These are phyloP conservation scores for Ceratoteleas bidentatus DNA, from an alignment of 1,140 invertebrate species.

Conservation along the genomic window DNA sequence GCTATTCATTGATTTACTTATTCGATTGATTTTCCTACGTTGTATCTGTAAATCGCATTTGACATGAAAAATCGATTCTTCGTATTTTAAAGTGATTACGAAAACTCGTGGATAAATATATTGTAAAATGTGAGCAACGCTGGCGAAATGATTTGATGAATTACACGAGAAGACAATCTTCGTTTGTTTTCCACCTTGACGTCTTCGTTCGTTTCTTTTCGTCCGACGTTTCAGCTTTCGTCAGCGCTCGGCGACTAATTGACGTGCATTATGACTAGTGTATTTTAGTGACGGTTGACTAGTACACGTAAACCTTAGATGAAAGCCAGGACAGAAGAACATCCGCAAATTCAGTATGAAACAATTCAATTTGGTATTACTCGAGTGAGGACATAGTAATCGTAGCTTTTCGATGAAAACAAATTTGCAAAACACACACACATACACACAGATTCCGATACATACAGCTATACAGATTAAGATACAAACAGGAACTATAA, in stretches of 20 bases:
- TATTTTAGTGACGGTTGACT: slow-evolving; percentile 61
- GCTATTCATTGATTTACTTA: slow-evolving; percentile 14
- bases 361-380: slow-evolving; percentile 59
- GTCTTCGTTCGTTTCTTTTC: slow-evolving; percentile 9
- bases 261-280: slow-evolving; percentile 73
- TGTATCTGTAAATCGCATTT: slow-evolving; percentile 5
- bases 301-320: slow-evolving; percentile 60
- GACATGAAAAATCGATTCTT: slow-evolving; percentile 23
- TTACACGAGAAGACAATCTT: slow-evolving; percentile 9
- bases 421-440: slow-evolving; percentile 12
- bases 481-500: slow-evolving; percentile 4
- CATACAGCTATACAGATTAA: slow-evolving; percentile 9
- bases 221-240: slow-evolving; percentile 31
- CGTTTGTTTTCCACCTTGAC: too few species aligned
- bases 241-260: slow-evolving; percentile 65
- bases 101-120: slow-evolving; percentile 55
- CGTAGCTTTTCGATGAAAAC: slow-evolving; percentile 59
- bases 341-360: slow-evolving; percentile 13
- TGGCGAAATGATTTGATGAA: slow-evolving; percentile 45
- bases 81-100: slow-evolving; percentile 33
- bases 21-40: slow-evolving; percentile 6
- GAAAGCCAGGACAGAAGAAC: slow-evolving; percentile 39
- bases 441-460: slow-evolving; percentile 7
- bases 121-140: slow-evolving; percentile 50
- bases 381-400: slow-evolving; percentile 53